phyloP scores from a whole-genome alignment of 2,113 vertebrate genomes.

The rabbit (Oryctolagus cuniculus) region DNA sequence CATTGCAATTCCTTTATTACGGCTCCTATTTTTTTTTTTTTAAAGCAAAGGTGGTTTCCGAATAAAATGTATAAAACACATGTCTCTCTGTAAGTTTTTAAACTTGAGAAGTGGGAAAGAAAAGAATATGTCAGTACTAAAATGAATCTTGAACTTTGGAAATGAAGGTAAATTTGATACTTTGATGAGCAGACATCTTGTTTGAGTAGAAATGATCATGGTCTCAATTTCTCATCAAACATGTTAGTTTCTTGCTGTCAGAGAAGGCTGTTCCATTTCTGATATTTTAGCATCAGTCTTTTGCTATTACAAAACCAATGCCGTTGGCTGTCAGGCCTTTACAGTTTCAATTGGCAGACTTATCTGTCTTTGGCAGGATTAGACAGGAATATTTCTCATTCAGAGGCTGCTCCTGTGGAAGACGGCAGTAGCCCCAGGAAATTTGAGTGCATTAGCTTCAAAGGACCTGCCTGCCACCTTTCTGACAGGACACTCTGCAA shows the following conservation, averaged over 20 bases:
- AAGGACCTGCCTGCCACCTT: slow-evolving; percentile 82
- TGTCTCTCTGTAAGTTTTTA: slow-evolving; percentile 50
- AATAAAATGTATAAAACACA: slow-evolving; percentile 60
- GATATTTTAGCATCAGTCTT: slow-evolving; percentile 80
- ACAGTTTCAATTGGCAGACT: slow-evolving; percentile 84
- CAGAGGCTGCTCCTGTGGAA: slow-evolving; percentile 78
- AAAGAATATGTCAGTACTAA: slow-evolving; percentile 67
- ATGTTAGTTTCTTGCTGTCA: slow-evolving; percentile 80
- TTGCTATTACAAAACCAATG: slow-evolving; percentile 81
- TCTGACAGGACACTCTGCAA: slow-evolving; percentile 74
- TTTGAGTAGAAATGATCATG: slow-evolving; percentile 83
- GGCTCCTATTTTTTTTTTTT: not conserved
- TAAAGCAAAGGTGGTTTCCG: not conserved
- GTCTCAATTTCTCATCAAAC: slow-evolving; percentile 80
- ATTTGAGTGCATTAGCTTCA: slow-evolving; percentile 85
- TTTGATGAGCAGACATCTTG: slow-evolving; percentile 78
- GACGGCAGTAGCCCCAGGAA: slow-evolving; percentile 83
- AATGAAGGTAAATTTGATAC: slow-evolving; percentile 74
- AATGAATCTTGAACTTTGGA: slow-evolving; percentile 77
- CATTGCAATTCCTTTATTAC: slow-evolving; percentile 13
- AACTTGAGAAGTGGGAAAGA: slow-evolving; percentile 36
- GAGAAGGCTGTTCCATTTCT: slow-evolving; percentile 76
- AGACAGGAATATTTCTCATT: slow-evolving; percentile 86
- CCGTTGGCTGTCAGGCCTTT: slow-evolving; percentile 81
- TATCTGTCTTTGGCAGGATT: slow-evolving; percentile 86